Evolutionary conservation across 2,888 invertebrate species (phyloP).

Genomic region (Drosophila testacea): DNA sequence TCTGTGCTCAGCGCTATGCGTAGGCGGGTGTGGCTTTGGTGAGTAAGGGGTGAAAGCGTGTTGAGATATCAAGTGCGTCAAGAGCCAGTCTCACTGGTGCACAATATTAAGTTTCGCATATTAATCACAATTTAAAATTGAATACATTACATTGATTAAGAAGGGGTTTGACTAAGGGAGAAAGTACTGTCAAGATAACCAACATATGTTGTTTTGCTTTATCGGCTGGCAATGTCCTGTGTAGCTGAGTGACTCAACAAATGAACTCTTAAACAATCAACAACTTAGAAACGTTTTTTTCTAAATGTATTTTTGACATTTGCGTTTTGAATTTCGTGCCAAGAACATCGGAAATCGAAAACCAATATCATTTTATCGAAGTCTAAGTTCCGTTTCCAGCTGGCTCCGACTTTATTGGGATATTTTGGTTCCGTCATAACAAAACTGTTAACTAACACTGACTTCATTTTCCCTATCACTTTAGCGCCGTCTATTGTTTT

Average conservation of each 20-base stretch:
- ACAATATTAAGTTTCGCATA: constrained; percentile 68
- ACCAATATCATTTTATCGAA: constrained; percentile 10
- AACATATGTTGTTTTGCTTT: constrained; percentile 7
- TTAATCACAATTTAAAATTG: constrained; percentile 76
- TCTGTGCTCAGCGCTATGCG: constrained; percentile 34
- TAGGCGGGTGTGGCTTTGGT: constrained; percentile 23
- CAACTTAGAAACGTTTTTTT: background rate
- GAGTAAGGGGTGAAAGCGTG: constrained; percentile 3
- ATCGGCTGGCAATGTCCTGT: background rate
- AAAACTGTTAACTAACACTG: too few species aligned
- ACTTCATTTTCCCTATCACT: too few species aligned
- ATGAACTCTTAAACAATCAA: background rate
- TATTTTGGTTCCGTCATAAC: too few species aligned
- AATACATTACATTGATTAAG: constrained; percentile 67
- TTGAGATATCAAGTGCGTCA: constrained; percentile 47
- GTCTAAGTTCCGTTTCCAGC: background rate
- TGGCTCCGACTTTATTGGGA: too few species aligned
- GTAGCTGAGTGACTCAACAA: background rate
- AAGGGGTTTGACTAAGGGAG: constrained; percentile 24
- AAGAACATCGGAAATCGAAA: constrained; percentile 1
- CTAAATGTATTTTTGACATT: background rate
- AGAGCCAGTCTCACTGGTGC: constrained; percentile 46
- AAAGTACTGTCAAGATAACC: background rate
- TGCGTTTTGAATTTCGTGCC: constrained; percentile 23
- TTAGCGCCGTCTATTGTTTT: too few species aligned